phyloP scores from a whole-genome alignment of 1,140 invertebrate genomes.

The Trinorchestia longiramus region DNA sequence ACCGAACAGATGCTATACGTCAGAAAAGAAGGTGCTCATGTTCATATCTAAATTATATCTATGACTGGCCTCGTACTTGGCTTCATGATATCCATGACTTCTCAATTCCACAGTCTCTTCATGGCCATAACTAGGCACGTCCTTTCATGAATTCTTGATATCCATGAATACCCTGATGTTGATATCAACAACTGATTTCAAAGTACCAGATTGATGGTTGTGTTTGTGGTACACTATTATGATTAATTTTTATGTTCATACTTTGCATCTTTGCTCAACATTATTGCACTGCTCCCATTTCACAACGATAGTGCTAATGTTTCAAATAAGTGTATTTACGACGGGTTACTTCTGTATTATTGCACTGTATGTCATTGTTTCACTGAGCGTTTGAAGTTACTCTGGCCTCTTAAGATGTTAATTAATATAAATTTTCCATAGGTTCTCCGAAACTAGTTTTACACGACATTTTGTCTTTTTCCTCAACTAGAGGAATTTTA shows the following conservation, averaged over 20 bases:
- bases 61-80: not conserved
- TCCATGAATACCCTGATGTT: not conserved
- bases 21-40: conserved; percentile 57
- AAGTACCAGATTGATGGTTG: not conserved
- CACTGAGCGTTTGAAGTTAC: too few relatives aligned
- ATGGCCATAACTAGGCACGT: not conserved
- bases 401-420: too few relatives aligned
- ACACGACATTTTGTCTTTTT: too few relatives aligned
- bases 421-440: too few relatives aligned
- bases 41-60: not conserved
- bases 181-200: too few relatives aligned
- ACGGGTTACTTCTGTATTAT: too few relatives aligned
- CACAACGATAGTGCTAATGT: too few relatives aligned
- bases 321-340: too few relatives aligned
- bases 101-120: not conserved
- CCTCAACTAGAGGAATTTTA: too few relatives aligned
- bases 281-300: not conserved
- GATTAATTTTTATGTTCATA: not conserved
- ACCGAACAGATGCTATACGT: conserved; percentile 30
- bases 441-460: too few relatives aligned
- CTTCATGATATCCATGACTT: not conserved
- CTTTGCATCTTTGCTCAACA: not conserved
- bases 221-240: not conserved
- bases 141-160: not conserved
- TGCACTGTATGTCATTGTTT: too few relatives aligned